These are phyloP conservation scores for Drosophila paucipuncta DNA, from an alignment of 2,888 invertebrate species.

Conservation along the genomic window DNA sequence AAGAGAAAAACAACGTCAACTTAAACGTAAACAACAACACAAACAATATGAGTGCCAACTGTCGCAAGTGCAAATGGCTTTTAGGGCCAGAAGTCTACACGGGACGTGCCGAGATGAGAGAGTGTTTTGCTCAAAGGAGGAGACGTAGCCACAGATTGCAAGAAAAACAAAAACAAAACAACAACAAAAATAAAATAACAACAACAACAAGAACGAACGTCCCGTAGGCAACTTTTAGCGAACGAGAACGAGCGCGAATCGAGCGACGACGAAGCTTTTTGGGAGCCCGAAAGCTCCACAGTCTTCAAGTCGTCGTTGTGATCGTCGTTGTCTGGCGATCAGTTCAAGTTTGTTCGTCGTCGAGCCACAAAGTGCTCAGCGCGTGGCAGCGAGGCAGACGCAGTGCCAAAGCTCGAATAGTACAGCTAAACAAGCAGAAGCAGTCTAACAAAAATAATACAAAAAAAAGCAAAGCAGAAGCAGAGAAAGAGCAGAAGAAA, in stretches of 20 bases:
- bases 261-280: slow-evolving; percentile 59
- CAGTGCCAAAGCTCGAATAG: slow-evolving; percentile 39
- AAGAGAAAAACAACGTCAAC: slow-evolving; percentile 42
- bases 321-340: slow-evolving; percentile 48
- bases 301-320: slow-evolving; percentile 57
- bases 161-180: slow-evolving; percentile 21
- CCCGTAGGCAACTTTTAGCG: slow-evolving; percentile 43
- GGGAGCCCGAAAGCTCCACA: slow-evolving; percentile 49
- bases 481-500: slow-evolving; percentile 29
- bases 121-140: slow-evolving; percentile 26
- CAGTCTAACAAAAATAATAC: slow-evolving; percentile 7
- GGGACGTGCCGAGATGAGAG: slow-evolving; percentile 28
- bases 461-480: slow-evolving; percentile 8
- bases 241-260: slow-evolving; percentile 43
- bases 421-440: slow-evolving; percentile 32
- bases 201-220: slow-evolving; percentile 30
- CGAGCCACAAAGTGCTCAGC: slow-evolving; percentile 56
- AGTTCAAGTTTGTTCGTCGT: slow-evolving; percentile 70
- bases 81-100: slow-evolving; percentile 59
- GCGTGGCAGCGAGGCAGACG: slow-evolving; percentile 25
- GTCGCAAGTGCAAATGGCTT: slow-evolving; percentile 77
- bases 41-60: slow-evolving; percentile 64
- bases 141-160: slow-evolving; percentile 50
- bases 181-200: background rate
- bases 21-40: slow-evolving; percentile 32